A percentile compares a stretch with the other conserved stretches of the same genome.
Evolutionary conservation across 2,888 invertebrate genomes (phyloP).

Genomic region (Stenurella melanura): DNA sequence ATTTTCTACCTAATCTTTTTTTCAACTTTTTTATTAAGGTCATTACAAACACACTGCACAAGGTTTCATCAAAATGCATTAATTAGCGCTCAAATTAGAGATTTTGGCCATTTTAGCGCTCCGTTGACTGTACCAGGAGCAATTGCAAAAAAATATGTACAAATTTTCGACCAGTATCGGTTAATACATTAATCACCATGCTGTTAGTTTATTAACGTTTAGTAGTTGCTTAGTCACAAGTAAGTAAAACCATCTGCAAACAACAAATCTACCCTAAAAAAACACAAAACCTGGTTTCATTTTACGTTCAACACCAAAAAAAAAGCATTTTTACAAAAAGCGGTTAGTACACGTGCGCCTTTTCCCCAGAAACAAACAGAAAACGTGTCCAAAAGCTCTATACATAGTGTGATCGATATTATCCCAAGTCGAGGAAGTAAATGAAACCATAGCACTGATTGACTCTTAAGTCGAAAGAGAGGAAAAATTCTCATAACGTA

Average conservation of each 20-base stretch:
- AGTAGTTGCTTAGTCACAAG: neutral
- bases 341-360: constrained; percentile 55
- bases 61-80: too few species aligned
- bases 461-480: neutral
- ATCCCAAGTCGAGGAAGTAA: neutral
- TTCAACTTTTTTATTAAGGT: too few species aligned
- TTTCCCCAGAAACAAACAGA: constrained; percentile 44
- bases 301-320: constrained; percentile 17
- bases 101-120: too few species aligned
- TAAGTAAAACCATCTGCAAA: constrained; percentile 3
- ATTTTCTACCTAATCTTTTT: too few species aligned
- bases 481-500: constrained; percentile 1
- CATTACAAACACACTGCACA: too few species aligned
- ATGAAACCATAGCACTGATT: constrained; percentile 9
- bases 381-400: constrained; percentile 35
- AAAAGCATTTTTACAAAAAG: constrained; percentile 49
- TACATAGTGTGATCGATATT: constrained; percentile 29
- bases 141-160: too few species aligned
- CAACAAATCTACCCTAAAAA: constrained; percentile 15
- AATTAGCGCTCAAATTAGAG: too few species aligned
- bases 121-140: too few species aligned
- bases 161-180: constrained; percentile 1
- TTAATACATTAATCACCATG: constrained; percentile 46
- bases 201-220: constrained; percentile 55
- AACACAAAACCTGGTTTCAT: constrained; percentile 41